These are phyloP conservation scores for Gerosis bhagava DNA, from an alignment of 2,888 invertebrate genomes.

Conservation along the genomic window DNA sequence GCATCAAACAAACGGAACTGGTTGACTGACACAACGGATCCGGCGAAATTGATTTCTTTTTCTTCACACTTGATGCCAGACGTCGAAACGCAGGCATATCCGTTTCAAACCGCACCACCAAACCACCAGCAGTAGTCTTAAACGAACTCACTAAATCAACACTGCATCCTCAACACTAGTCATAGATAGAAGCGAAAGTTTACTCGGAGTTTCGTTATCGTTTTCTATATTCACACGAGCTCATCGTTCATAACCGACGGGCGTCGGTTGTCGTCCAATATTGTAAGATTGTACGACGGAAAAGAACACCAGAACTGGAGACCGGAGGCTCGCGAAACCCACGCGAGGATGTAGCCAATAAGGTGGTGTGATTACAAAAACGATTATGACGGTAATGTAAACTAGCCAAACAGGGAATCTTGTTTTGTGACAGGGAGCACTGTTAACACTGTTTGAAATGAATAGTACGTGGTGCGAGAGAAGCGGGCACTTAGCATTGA, in stretches of 20 bases:
- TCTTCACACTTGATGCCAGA: conserved; percentile 73
- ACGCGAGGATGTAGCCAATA: conserved; percentile 57
- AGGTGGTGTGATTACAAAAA: conserved; percentile 36
- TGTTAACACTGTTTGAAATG: too few species aligned
- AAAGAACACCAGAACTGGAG: too few species aligned
- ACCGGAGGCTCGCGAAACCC: conserved; percentile 43
- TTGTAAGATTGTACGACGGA: conserved; percentile 32
- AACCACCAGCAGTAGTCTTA: conserved; percentile 48
- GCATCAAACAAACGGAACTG: conserved; percentile 69
- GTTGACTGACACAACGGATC: conserved; percentile 54
- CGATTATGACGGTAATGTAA: conserved; percentile 37
- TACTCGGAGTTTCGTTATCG: conserved; percentile 41
- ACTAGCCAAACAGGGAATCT: conserved; percentile 32
- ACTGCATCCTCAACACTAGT: conserved; percentile 62
- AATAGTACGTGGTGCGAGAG: conserved; percentile 54
- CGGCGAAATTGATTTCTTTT: conserved; percentile 68
- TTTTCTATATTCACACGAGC: conserved; percentile 45
- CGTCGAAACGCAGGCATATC: conserved; percentile 75
- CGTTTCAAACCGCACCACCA: conserved; percentile 59
- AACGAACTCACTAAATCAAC: conserved; percentile 41
- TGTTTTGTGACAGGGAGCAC: conserved; percentile 37
- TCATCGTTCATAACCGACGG: conserved; percentile 53
- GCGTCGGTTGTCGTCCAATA: conserved; percentile 33
- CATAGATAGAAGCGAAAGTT: conserved; percentile 28
- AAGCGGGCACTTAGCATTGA: conserved; percentile 69